phyloP scores from a whole-genome alignment of 2,797 vertebrate species.

The Buceros bicornis region DNA sequence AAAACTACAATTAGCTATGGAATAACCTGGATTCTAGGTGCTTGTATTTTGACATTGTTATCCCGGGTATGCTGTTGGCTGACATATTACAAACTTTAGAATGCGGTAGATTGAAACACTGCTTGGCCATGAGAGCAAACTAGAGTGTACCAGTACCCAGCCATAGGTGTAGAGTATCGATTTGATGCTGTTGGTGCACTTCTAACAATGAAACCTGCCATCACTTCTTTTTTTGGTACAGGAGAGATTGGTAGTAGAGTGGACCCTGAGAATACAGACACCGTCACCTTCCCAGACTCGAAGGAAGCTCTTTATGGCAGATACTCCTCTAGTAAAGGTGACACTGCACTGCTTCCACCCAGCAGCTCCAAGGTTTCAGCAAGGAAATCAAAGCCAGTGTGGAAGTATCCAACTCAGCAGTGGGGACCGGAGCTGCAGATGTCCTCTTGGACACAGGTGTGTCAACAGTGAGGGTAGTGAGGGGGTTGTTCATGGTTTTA shows the following conservation, averaged over 20 bases:
- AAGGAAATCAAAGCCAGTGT: background rate
- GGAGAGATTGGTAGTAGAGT: background rate
- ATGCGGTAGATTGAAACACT: background rate
- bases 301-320: background rate
- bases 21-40: background rate
- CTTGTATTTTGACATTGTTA: background rate
- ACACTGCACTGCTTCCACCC: conserved; percentile 49
- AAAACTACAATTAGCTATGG: background rate
- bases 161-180: background rate
- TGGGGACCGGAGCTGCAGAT: background rate
- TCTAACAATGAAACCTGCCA: background rate
- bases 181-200: background rate
- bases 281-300: background rate
- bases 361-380: conserved; percentile 43
- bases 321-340: background rate
- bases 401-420: background rate
- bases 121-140: background rate
- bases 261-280: background rate
- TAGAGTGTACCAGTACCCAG: background rate
- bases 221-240: background rate
- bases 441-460: conserved; percentile 68
- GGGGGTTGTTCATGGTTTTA: background rate
- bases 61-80: background rate
- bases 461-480: background rate
- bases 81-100: background rate